Conservation (phyloP, 2,888 invertebrate genomes). For the Diachrysia chrysitis region DNA sequence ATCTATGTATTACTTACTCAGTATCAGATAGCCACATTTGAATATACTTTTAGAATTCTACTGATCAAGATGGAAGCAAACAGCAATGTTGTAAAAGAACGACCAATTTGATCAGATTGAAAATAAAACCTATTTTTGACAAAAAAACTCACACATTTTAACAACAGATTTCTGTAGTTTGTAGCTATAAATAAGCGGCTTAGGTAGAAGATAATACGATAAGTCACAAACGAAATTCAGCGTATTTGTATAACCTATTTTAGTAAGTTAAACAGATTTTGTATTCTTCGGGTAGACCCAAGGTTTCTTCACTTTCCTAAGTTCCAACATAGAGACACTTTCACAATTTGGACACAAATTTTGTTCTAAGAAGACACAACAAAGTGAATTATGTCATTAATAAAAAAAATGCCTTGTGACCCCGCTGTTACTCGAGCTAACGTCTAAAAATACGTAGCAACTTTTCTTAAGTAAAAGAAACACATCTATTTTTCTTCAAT, state of each 20-base stretch:
- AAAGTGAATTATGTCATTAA: conserved; percentile 40
- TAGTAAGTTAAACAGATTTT: not conserved
- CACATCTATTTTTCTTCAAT: conserved; percentile 39
- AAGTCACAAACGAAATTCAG: not conserved
- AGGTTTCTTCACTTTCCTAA: not conserved
- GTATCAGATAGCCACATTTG: conserved; percentile 27
- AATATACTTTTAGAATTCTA: conserved; percentile 10
- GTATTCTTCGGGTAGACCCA: not conserved
- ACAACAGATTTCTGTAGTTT: not conserved
- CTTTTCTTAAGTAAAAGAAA: conserved; percentile 19
- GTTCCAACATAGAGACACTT: not conserved
- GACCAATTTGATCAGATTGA: not conserved
- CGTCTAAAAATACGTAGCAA: not conserved
- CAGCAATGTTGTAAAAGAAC: not conserved
- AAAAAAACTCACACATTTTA: not conserved
- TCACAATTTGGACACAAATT: not conserved
- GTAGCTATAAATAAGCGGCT: not conserved
- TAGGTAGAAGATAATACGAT: not conserved
- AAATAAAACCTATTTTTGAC: not conserved
- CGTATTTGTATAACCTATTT: not conserved
- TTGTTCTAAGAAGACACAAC: not conserved
- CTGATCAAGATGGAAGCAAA: not conserved
- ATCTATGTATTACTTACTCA: conserved; percentile 46
- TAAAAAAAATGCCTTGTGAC: conserved; percentile 10
- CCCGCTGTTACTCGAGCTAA: conserved; percentile 10